Evolutionary conservation across 1,140 invertebrate genomes (phyloP), one percentile per base, ranked within the genome.

Genomic region (Rhizoglyphus robini): DNA sequence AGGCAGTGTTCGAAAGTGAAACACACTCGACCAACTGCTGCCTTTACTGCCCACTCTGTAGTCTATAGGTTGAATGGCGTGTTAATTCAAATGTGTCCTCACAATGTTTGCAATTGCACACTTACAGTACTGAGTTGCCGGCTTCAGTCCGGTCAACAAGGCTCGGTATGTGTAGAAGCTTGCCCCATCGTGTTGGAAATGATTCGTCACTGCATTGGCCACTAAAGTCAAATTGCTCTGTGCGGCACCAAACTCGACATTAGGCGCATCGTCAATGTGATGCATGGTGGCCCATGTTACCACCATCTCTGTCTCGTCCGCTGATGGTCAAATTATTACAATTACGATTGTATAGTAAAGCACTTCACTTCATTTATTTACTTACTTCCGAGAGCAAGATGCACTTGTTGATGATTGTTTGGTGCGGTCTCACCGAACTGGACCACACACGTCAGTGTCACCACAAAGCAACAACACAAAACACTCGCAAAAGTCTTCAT

Each of bases 151-250:
- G 4, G 64, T 74, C 23, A 89, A 70, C 1, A 73, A 76, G 8
- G 86, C 87, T 74, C 81, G 77, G 73, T 95, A 91, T 68, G 95
- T 90, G 72, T 84, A 94, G 73, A 91, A 85, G 13, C 27, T 46
- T 3, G 58, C 36, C 84, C 0, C 75, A 74, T 30, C 83, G 80
- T 94, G 83, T 81, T 38, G 15, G 30, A 32, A 31, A 49, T 59
- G 23, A n/a, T 11, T 86, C 86, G 77, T 93, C 90, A 0, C 83
- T 77, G 76, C 95, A 94, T 20, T 70, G 0, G 80, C 83, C 51
- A 70, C 74, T 81, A 70, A 46, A 78, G 75, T 59, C 85, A 76
- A n/a, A 75, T 79, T 15, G 73, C 76, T 47, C 81, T 79, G 3
- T 49, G 20, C 20, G n/a, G 36, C 4, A 1, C 88, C 88, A 77